Conservation (phyloP, 2,797 vertebrate species). For the Brachymystax lenok region DNA sequence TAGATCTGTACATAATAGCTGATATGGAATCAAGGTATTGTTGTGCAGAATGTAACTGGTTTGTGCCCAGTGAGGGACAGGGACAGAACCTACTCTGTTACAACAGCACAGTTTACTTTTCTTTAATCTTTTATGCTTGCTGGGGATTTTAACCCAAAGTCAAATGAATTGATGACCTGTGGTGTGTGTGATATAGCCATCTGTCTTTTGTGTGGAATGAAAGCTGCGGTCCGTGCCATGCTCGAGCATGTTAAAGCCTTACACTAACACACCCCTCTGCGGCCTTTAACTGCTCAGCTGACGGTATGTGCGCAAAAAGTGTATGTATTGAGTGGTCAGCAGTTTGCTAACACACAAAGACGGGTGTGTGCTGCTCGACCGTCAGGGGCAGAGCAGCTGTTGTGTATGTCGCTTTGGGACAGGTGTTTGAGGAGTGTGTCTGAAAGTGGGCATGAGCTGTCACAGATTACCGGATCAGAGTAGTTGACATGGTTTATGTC, state of each 20-base stretch:
- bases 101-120: not conserved
- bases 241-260: not conserved
- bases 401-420: slow-evolving; percentile 21
- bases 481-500: not conserved
- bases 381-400: slow-evolving; percentile 23
- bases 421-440: slow-evolving; percentile 17
- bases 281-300: slow-evolving; percentile 37
- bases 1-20: no score
- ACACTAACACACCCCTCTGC: no score
- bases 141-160: not conserved
- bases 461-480: not conserved
- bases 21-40: no score
- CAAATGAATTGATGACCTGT: not conserved
- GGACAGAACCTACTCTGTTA: not conserved
- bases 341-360: slow-evolving; percentile 45
- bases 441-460: slow-evolving; percentile 2
- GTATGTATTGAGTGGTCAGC: slow-evolving; percentile 40
- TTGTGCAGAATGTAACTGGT: no score
- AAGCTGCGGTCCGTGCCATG: slow-evolving; percentile 12
- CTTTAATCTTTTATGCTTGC: not conserved
- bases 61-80: no score
- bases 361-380: slow-evolving; percentile 37
- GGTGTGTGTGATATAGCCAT: slow-evolving; percentile 8
- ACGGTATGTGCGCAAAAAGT: slow-evolving; percentile 27
- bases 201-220: slow-evolving; percentile 12